phyloP scores from a whole-genome alignment of 2,113 vertebrate genomes.

The Malurus alboscapulatus region DNA sequence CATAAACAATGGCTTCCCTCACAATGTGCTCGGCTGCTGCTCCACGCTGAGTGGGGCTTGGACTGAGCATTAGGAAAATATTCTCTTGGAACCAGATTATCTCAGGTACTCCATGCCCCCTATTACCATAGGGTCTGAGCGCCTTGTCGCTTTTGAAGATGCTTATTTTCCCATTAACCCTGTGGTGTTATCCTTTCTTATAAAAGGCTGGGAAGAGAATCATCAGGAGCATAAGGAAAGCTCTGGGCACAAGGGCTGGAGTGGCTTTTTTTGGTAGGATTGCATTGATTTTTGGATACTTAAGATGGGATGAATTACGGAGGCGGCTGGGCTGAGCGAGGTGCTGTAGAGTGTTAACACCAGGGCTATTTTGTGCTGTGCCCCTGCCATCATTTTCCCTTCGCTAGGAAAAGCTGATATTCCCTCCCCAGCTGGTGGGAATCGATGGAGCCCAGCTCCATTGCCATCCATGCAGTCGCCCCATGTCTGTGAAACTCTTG shows the following conservation, averaged over 20 bases:
- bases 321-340: neutral
- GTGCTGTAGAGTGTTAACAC: neutral
- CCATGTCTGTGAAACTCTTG: neutral
- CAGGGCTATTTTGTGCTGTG: neutral
- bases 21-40: neutral
- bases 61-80: neutral
- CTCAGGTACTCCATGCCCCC: neutral
- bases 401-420: neutral
- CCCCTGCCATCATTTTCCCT: neutral
- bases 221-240: neutral
- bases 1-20: neutral
- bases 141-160: neutral
- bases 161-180: neutral
- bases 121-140: neutral
- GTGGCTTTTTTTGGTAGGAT: neutral
- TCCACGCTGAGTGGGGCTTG: neutral
- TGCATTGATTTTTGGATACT: neutral
- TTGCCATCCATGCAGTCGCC: neutral
- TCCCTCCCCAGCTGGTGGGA: neutral
- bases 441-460: neutral
- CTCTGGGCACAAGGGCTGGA: neutral
- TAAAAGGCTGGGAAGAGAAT: neutral
- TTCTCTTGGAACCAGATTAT: neutral
- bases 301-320: neutral
- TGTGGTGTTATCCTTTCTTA: neutral